phyloP scores from a whole-genome alignment of 92 coral and sea anemone genomes.

The Parazoanthus swiftii region DNA sequence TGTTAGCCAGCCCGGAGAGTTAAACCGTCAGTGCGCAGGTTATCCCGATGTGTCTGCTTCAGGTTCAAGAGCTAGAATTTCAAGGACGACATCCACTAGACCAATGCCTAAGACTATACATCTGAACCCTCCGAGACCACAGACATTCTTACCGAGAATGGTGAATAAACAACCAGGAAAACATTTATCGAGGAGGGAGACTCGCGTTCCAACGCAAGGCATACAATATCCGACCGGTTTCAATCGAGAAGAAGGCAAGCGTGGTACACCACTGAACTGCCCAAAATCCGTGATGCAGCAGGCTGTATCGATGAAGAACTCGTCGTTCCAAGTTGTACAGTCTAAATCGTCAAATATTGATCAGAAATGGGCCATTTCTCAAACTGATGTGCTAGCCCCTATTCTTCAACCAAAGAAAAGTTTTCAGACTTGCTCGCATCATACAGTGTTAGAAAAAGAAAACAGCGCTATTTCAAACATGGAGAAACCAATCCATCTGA shows the following conservation, averaged over 20 bases:
- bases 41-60: neutral
- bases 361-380: neutral
- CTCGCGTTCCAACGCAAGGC: neutral
- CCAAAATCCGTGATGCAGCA: neutral
- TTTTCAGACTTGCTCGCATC: neutral
- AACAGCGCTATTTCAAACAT: neutral
- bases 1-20: no score
- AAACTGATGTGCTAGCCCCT: neutral
- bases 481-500: neutral
- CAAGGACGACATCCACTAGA: neutral
- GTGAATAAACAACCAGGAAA: neutral
- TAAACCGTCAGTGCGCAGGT: neutral
- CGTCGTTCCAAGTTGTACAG: neutral
- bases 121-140: neutral
- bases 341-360: neutral
- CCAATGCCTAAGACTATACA: neutral
- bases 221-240: neutral
- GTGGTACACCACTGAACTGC: neutral
- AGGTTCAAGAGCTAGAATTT: no score
- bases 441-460: neutral
- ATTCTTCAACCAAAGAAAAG: neutral
- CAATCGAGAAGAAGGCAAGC: neutral
- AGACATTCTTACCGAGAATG: neutral
- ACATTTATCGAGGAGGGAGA: neutral
- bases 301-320: neutral